Evolutionary conservation across 2,113 vertebrate genomes (phyloP).

Genomic region (Oncorhynchus keta): DNA sequence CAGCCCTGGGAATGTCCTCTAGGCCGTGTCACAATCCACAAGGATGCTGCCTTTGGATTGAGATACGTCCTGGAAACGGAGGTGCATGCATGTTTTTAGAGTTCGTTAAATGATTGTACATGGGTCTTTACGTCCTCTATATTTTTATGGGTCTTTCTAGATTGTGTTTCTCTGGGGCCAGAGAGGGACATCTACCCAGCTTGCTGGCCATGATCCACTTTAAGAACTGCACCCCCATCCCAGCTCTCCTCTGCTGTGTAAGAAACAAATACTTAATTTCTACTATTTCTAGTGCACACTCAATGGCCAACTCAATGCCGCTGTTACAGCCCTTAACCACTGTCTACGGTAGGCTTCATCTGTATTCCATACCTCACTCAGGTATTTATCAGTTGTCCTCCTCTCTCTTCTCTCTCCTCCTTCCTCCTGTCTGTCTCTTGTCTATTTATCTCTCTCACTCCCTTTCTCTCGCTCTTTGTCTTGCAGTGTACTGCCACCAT

Average conservation of each 20-base stretch:
- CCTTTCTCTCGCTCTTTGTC: conserved; percentile 32
- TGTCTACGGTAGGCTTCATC: too few relatives aligned
- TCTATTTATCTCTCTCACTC: background rate
- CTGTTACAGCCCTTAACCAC: too few relatives aligned
- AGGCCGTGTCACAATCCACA: background rate
- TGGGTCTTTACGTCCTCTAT: background rate
- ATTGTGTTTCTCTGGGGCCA: conserved; percentile 94
- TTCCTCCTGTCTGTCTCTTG: too few relatives aligned
- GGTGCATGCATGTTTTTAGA: too few relatives aligned
- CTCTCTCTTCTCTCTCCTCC: too few relatives aligned
- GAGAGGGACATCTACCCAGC: conserved; percentile 93
- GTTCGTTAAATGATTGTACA: background rate
- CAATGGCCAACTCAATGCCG: background rate
- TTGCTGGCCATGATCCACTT: conserved; percentile 97
- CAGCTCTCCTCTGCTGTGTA: conserved; percentile 93
- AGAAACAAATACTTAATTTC: conserved; percentile 39
- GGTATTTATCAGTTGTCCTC: too few relatives aligned
- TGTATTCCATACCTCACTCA: too few relatives aligned
- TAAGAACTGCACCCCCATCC: conserved; percentile 89
- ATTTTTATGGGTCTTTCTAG: conserved; percentile 63
- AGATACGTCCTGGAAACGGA: too few relatives aligned
- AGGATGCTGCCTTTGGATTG: too few relatives aligned
- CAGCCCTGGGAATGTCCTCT: background rate
- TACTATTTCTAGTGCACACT: background rate
- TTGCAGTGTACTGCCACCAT: conserved; percentile 88